Percentiles rank a stretch among this genome's conserved stretches.
These are phyloP conservation scores for Myripristis jacobus DNA, from an alignment of 2,797 vertebrate genomes.

Conservation along the genomic window DNA sequence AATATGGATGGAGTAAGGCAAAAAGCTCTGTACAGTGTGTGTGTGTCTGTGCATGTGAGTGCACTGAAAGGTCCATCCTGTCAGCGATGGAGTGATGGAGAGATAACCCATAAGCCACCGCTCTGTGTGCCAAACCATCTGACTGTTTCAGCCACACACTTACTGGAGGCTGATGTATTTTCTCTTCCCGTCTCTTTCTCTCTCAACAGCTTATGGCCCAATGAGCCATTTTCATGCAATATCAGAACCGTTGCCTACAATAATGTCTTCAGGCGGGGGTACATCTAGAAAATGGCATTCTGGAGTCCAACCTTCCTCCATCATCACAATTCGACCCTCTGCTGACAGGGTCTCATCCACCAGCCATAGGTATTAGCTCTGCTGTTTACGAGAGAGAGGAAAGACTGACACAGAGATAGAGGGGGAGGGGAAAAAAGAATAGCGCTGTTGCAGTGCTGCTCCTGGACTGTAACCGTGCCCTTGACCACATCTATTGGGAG, in stretches of 20 bases:
- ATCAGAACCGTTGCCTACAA: constrained; percentile 20
- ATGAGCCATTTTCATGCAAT: constrained; percentile 31
- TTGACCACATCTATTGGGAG: constrained; percentile 46
- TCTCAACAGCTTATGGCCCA: constrained; percentile 20
- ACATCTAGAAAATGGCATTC: constrained; percentile 51
- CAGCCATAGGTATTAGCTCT: constrained; percentile 55
- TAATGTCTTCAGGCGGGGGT: constrained; percentile 49
- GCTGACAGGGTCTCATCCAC: constrained; percentile 38
- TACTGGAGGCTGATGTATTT: constrained; percentile 27
- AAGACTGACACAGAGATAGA: constrained; percentile 9
- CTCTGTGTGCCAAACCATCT: constrained; percentile 45
- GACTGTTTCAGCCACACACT: constrained; percentile 26
- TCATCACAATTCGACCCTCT: constrained; percentile 15
- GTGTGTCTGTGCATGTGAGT: constrained; percentile 25
- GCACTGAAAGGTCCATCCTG: constrained; percentile 52
- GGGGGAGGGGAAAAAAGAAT: neutral
- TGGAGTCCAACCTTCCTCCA: constrained; percentile 31
- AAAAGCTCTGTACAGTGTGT: constrained; percentile 13
- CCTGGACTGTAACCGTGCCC: constrained; percentile 32
- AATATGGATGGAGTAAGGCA: neutral
- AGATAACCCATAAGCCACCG: constrained; percentile 51
- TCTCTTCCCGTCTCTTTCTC: constrained; percentile 12
- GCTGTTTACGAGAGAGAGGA: constrained; percentile 22
- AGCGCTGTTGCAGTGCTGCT: constrained; percentile 4
- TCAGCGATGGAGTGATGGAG: constrained; percentile 55